Conservation (phyloP, 2,113 vertebrate species). For the Anoura caudifer region DNA sequence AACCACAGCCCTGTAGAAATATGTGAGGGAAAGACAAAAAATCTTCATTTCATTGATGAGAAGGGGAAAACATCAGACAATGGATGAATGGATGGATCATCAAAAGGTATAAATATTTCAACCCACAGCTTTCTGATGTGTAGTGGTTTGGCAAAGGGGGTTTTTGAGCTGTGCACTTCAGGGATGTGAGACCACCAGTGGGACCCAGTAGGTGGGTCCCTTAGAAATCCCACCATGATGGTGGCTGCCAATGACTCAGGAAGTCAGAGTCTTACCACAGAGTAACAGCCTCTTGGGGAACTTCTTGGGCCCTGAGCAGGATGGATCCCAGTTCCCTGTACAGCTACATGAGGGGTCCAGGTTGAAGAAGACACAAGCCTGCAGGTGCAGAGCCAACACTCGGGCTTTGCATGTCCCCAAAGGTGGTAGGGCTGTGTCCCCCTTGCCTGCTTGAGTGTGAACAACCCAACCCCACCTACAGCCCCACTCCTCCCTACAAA, state of each 20-base stretch:
- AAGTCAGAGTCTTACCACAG: not conserved
- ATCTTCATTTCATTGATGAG: not conserved
- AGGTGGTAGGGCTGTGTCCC: not conserved
- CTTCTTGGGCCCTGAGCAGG: not conserved
- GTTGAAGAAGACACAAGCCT: not conserved
- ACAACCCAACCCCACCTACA: no score
- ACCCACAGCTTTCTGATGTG: not conserved
- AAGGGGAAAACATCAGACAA: not conserved
- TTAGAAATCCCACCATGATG: not conserved
- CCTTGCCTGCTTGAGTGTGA: no score
- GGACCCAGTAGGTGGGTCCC: not conserved
- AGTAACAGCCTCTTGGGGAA: not conserved
- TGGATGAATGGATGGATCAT: not conserved
- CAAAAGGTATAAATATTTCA: not conserved
- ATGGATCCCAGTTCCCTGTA: not conserved
- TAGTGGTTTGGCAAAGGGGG: not conserved
- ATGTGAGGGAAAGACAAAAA: not conserved
- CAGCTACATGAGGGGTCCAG: not conserved
- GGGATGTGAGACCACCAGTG: not conserved
- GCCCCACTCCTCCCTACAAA: not conserved
- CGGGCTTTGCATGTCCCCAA: not conserved
- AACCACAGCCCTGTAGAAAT: not conserved
- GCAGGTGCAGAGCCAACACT: not conserved
- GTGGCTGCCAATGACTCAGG: not conserved
- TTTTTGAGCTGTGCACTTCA: not conserved